Evolutionary conservation across 2,797 vertebrate genomes (phyloP), one percentile per base, ranked within the genome.

Genomic region (Lepilemur septentrionalis): DNA sequence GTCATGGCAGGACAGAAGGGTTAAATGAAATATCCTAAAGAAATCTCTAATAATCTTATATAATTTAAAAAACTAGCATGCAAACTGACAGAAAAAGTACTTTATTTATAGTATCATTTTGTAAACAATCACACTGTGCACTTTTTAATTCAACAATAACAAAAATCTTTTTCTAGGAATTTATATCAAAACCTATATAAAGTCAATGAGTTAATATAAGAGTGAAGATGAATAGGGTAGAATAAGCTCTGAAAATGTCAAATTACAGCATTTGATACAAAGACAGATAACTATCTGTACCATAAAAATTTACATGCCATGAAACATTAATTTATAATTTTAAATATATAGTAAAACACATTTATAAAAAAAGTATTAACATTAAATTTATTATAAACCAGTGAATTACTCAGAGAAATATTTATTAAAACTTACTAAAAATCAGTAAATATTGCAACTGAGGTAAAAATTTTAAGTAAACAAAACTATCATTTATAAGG

Each of bases 361-460:
- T 87, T 97, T 96, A 96, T 92, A 76, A 97, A 98, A 97, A 92
- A 69, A 69, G 59, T 80, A 93, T 95, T 43, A 93, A 81, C 10
- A 55, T 67, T 48, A 91, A 90, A 84, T 95, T 97, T 93, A 96
- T 95, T 89, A 96, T 97, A 98, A 59, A 95, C 95, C 80, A 96
- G n/a, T 63, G 46, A 98, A 97, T 95, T 87, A 96, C 57, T 32
- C 93, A 75, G 72, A 98, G 78, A 55, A 84, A 97, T 91, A 97
- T 89, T 92, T 97, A 93, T 94, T 97, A 98, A 98, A 98, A 97
- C 65, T 81, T 97, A 97, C 94, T 73, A 97, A 97, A 98, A 98
- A 72, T 7, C 85, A 97, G 95, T 75, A 97, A 97, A 92, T 94
- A 97, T 50, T 89, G 97, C 87, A 95, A 98, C 85, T 87, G 97